A percentile compares a stretch with the other conserved stretches of the same genome.
These are phyloP conservation scores for Pogonomyrmex barbatus DNA, from an alignment of 1,140 invertebrate genomes.

Conservation along the genomic window DNA sequence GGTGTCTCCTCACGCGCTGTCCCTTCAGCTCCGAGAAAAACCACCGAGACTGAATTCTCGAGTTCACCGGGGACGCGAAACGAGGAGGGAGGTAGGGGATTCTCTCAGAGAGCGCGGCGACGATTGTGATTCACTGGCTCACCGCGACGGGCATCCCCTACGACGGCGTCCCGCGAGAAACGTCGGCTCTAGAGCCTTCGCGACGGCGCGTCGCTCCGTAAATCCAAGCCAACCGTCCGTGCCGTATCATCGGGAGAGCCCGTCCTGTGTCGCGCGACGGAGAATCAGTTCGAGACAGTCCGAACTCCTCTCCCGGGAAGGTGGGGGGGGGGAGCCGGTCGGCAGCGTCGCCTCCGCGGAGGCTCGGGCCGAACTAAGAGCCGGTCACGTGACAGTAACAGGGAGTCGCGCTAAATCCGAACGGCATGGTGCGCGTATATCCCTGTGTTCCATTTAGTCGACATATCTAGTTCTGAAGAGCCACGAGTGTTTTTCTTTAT, in stretches of 20 bases:
- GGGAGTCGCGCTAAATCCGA: neutral
- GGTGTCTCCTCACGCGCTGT: neutral
- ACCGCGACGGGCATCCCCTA: neutral
- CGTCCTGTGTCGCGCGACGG: neutral
- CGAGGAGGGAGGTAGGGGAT: neutral
- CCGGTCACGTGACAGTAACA: neutral
- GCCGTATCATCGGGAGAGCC: neutral
- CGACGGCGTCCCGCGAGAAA: neutral
- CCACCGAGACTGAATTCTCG: neutral
- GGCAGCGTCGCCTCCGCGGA: neutral
- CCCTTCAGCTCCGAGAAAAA: neutral
- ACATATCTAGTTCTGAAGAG: too few species aligned
- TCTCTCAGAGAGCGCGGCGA: slow-evolving; percentile 20
- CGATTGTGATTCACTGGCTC: neutral
- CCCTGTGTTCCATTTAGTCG: too few species aligned
- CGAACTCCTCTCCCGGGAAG: neutral
- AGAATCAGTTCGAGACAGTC: neutral
- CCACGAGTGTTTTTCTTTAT: too few species aligned
- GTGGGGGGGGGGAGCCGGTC: neutral
- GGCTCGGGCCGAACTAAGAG: neutral
- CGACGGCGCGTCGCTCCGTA: neutral
- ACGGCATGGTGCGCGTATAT: neutral
- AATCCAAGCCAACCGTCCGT: neutral
- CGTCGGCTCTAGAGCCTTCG: neutral
- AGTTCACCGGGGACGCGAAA: neutral